phyloP scores from a whole-genome alignment of 2,797 vertebrate species.

The Poecilia picta region DNA sequence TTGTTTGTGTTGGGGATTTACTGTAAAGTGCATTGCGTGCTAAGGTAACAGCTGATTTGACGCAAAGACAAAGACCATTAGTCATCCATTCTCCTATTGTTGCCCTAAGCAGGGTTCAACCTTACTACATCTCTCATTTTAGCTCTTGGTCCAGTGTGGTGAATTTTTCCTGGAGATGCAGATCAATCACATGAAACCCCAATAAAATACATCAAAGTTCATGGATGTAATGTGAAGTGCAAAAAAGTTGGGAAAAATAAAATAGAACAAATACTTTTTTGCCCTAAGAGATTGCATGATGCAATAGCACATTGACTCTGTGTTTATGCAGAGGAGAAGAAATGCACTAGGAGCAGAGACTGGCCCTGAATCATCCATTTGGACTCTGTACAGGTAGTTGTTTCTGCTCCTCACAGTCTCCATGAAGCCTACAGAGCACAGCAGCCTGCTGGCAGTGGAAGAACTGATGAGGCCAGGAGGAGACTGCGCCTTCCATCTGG shows the following conservation, averaged over 20 bases:
- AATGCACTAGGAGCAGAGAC: slow-evolving; percentile 22
- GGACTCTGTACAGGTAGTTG: slow-evolving; percentile 45
- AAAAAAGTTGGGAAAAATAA: not conserved
- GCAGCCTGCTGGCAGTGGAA: slow-evolving; percentile 57
- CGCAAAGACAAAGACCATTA: slow-evolving; percentile 13
- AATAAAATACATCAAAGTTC: not conserved
- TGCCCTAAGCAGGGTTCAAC: slow-evolving; percentile 20
- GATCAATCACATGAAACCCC: not conserved
- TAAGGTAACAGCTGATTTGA: slow-evolving; percentile 25
- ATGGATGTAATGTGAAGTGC: not conserved
- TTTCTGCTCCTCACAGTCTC: slow-evolving; percentile 39
- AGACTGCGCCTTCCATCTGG: slow-evolving; percentile 73
- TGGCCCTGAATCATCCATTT: slow-evolving; percentile 54
- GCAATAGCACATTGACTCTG: slow-evolving; percentile 30
- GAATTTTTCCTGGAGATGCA: not conserved
- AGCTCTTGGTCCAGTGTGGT: slow-evolving; percentile 5
- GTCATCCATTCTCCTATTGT: slow-evolving; percentile 13
- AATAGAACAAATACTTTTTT: not conserved
- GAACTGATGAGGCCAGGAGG: slow-evolving; percentile 59
- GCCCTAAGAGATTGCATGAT: slow-evolving; percentile 10
- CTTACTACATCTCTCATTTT: slow-evolving; percentile 14
- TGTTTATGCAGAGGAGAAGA: slow-evolving; percentile 12
- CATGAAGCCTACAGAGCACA: slow-evolving; percentile 50
- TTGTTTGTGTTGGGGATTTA: slow-evolving; percentile 33
- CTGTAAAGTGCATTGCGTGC: slow-evolving; percentile 27